Evolutionary conservation across 2,888 invertebrate genomes (phyloP).

Genomic region (Callinectes sapidus): DNA sequence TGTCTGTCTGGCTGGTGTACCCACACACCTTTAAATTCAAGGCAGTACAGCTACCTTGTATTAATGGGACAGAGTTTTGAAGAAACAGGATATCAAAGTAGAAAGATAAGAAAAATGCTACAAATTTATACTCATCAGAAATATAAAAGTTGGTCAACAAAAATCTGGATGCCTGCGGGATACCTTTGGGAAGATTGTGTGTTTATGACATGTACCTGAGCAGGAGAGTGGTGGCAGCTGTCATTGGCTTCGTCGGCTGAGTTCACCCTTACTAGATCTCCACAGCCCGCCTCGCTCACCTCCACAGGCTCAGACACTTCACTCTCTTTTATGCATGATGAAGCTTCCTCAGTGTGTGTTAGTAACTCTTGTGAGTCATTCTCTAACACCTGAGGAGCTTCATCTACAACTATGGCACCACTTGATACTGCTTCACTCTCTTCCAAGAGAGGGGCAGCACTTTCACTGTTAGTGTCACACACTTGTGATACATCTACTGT

Average conservation of each 20-base stretch:
- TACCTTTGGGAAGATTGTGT: conserved; percentile 37
- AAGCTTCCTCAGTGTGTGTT: conserved; percentile 36
- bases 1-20: conserved; percentile 63
- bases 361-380: conserved; percentile 23
- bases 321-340: conserved; percentile 52
- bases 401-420: conserved; percentile 30
- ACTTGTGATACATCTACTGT: conserved; percentile 51
- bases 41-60: conserved; percentile 15
- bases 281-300: conserved; percentile 65
- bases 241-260: conserved; percentile 63
- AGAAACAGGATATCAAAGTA: conserved; percentile 49
- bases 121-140: conserved; percentile 19
- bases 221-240: conserved; percentile 55
- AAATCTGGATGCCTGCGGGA: conserved; percentile 39
- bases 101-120: conserved; percentile 41
- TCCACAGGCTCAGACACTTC: conserved; percentile 55
- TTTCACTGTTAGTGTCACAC: conserved; percentile 48
- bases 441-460: conserved; percentile 13
- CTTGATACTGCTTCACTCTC: conserved; percentile 39
- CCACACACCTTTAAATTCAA: conserved; percentile 46
- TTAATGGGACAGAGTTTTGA: conserved; percentile 54
- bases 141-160: conserved; percentile 20
- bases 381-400: conserved; percentile 30
- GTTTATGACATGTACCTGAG: conserved; percentile 60
- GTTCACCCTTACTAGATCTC: conserved; percentile 55